Evolutionary conservation across 2,888 invertebrate species (phyloP).

Genomic region (Zaprionus lineosus): DNA sequence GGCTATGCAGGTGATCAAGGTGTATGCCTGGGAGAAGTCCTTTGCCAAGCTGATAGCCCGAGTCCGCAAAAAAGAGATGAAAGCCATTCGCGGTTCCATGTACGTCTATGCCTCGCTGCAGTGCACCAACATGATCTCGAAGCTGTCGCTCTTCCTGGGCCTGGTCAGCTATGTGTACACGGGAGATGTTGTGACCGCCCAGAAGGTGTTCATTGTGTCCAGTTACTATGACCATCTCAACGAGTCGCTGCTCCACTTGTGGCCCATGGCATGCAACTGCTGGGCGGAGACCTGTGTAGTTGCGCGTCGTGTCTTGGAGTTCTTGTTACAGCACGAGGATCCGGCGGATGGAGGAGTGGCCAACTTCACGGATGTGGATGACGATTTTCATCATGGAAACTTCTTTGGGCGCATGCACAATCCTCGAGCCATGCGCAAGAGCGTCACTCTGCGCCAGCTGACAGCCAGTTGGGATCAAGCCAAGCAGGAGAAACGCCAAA

Average conservation of each 20-base stretch:
- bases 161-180: constrained; percentile 87
- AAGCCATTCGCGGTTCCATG: constrained; percentile 86
- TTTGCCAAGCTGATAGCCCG: constrained; percentile 89
- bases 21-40: constrained; percentile 94
- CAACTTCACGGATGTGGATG: constrained; percentile 66
- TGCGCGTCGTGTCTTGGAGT: constrained; percentile 87
- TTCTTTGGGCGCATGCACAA: constrained; percentile 66
- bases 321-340: constrained; percentile 83
- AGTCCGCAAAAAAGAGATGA: constrained; percentile 89
- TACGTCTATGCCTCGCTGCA: constrained; percentile 87
- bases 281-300: constrained; percentile 90
- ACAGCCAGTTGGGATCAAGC: constrained; percentile 84
- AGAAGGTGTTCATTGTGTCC: constrained; percentile 90
- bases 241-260: constrained; percentile 89
- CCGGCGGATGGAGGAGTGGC: constrained; percentile 69
- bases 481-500: constrained; percentile 48
- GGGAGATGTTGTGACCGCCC: constrained; percentile 87
- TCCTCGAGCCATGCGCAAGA: constrained; percentile 69
- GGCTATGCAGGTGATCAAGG: constrained; percentile 93
- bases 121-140: constrained; percentile 90
- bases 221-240: constrained; percentile 91
- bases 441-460: constrained; percentile 83
- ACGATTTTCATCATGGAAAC: constrained; percentile 66
- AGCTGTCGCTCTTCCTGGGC: constrained; percentile 90
- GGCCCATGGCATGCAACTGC: constrained; percentile 90